Evolutionary conservation across 1,140 invertebrate genomes (phyloP), one percentile per base, ranked within the genome.

Genomic region (Lanistes nyassanus): DNA sequence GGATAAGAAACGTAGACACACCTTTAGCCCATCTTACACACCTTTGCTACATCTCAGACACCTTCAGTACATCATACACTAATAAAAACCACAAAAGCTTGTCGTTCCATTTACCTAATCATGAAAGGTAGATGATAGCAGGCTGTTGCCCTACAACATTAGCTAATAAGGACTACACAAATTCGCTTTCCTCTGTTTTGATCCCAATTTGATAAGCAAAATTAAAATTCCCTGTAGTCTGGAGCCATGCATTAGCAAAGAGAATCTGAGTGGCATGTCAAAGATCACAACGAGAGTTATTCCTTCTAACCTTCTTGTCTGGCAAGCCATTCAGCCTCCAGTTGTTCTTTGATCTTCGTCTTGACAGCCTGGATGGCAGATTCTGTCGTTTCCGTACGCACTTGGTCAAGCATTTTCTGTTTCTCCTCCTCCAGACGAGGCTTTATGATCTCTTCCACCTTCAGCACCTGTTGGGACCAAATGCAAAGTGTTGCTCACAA

Each of bases 291-390:
- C n/a, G n/a, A n/a, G n/a, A n/a, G n/a, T n/a, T 55, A 16, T 29
- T 26, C 72, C 3, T 42, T n/a, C 68, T 75, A 4, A 81, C 80
- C 80, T 75, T 76, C 76, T 53, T 76, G 76, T 67, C 56, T 69
- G 13, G 76, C 78, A 47, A 68, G 73, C 7, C 75, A 64, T 39
- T 85, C 87, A 26, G 83, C 84, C 62, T 88, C 86, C 69, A 82
- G 70, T 64, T 83, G 79, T 66, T 87, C 85, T 76, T 84, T 86
- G 29, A 88, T 79, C 51, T 82, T 86, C 36, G 75, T 74, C 68
- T 84, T 87, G 31, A 88, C 82, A 31, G 82, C 74, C 3, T 79
- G 62, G 21, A 88, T 87, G 66, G 87, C 85, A 26, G 74, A 65
- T 67, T 87, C 85, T 47, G 83, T 85, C 19, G 84, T 66, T 34